These are phyloP conservation scores for Lasiommata megera DNA, from an alignment of 2,888 invertebrate genomes.

Conservation along the genomic window DNA sequence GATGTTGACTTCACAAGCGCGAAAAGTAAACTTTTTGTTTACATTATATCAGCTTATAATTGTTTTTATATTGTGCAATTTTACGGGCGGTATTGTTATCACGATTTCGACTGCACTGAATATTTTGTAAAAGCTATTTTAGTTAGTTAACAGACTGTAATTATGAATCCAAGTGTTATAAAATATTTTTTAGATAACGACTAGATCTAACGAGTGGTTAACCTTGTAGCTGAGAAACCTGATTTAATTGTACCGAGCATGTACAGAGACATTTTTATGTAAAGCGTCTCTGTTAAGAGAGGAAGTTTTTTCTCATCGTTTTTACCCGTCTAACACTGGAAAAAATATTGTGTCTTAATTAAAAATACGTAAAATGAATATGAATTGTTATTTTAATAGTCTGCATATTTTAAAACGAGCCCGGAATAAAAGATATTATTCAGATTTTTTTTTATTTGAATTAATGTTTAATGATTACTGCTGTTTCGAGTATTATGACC, in stretches of 20 bases:
- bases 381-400: no score
- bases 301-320: background rate
- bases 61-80: background rate
- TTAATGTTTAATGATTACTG: no score
- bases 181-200: slow-evolving; percentile 6
- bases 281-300: slow-evolving; percentile 3
- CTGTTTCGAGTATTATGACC: no score
- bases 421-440: no score
- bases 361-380: background rate
- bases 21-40: no score
- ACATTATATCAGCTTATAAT: background rate
- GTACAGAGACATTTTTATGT: slow-evolving; percentile 8
- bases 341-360: background rate
- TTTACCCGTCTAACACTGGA: background rate
- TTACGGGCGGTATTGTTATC: background rate
- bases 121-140: slow-evolving; percentile 7
- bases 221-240: slow-evolving; percentile 10
- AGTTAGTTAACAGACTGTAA: background rate
- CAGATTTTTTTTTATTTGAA: no score
- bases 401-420: no score
- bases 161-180: slow-evolving; percentile 4
- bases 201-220: slow-evolving; percentile 8
- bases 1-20: no score
- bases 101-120: background rate
- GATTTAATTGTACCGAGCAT: background rate